Evolutionary conservation across 2,797 vertebrate genomes (phyloP).

Genomic region (Parauchenoglanis ngamensis): DNA sequence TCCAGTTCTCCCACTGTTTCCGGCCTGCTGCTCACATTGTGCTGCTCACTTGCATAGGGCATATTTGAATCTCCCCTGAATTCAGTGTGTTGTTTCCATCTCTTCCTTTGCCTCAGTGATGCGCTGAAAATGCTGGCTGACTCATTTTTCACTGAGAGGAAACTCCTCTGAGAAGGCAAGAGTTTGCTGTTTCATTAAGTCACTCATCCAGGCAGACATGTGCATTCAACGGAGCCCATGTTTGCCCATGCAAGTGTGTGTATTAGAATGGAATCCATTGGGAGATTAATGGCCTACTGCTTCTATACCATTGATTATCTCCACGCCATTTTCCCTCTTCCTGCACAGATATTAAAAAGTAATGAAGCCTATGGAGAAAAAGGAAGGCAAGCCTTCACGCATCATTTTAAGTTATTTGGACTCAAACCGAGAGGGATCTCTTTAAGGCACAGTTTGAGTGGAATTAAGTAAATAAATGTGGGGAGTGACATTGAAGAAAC

Average conservation of each 20-base stretch:
- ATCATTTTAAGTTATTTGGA: constrained; percentile 83
- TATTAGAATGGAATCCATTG: constrained; percentile 79
- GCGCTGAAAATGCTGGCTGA: constrained; percentile 60
- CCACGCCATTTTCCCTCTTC: constrained; percentile 70
- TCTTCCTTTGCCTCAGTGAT: constrained; percentile 64
- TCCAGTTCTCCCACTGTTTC: constrained; percentile 74
- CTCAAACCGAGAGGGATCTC: constrained; percentile 78
- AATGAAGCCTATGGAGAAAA: constrained; percentile 79
- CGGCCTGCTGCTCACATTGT: constrained; percentile 72
- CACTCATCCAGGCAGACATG: constrained; percentile 80
- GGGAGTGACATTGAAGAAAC: constrained; percentile 64
- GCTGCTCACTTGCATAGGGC: constrained; percentile 65
- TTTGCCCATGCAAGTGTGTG: constrained; percentile 78
- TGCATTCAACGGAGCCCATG: constrained; percentile 72
- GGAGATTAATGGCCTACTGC: constrained; percentile 80
- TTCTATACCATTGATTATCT: constrained; percentile 82
- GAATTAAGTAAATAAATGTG: constrained; percentile 83
- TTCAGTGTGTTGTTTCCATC: constrained; percentile 69
- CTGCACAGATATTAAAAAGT: constrained; percentile 81
- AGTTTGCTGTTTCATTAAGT: constrained; percentile 80
- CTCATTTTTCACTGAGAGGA: constrained; percentile 75
- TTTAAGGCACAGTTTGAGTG: constrained; percentile 79
- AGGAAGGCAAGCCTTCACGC: constrained; percentile 74
- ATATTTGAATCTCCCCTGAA: constrained; percentile 66
- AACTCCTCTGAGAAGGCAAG: constrained; percentile 74